These are phyloP conservation scores for Bergia puertoricense DNA, from an alignment of 92 coral and sea anemone species.

Conservation along the genomic window DNA sequence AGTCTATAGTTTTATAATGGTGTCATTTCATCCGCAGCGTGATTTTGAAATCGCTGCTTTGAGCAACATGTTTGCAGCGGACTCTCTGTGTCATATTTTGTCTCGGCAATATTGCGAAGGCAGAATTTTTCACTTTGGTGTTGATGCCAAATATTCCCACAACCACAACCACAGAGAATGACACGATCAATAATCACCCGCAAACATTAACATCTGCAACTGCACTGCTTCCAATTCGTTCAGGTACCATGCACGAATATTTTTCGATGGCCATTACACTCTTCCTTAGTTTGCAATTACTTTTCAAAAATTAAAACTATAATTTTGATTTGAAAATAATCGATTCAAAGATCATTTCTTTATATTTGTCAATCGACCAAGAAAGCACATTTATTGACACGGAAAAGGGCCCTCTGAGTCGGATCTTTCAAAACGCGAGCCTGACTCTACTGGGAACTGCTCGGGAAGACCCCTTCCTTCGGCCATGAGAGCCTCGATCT, in stretches of 20 bases:
- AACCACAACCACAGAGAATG: too few relatives aligned
- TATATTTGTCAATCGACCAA: background rate
- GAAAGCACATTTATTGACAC: conserved; percentile 2
- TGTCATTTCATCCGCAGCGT: background rate
- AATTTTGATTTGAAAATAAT: conserved; percentile 18
- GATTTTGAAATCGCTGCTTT: background rate
- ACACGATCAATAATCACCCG: too few relatives aligned
- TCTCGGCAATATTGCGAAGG: too few relatives aligned
- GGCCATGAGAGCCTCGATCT: conserved; percentile 93
- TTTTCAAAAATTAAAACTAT: background rate
- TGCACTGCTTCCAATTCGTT: too few relatives aligned
- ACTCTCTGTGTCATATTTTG: too few relatives aligned
- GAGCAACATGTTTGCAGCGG: too few relatives aligned
- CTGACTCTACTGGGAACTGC: conserved; percentile 63
- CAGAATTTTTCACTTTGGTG: too few relatives aligned
- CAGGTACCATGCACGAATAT: too few relatives aligned
- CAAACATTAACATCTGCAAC: too few relatives aligned
- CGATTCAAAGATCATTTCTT: background rate
- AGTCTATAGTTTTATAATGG: background rate
- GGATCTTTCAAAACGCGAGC: conserved; percentile 46
- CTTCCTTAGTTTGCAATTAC: too few relatives aligned
- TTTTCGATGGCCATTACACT: too few relatives aligned
- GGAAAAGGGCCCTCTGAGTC: conserved; percentile 36
- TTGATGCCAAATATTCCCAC: too few relatives aligned
- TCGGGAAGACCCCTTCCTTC: conserved; percentile 71